Evolutionary conservation across 1,140 invertebrate genomes (phyloP).

Genomic region (Babylonia areolata): DNA sequence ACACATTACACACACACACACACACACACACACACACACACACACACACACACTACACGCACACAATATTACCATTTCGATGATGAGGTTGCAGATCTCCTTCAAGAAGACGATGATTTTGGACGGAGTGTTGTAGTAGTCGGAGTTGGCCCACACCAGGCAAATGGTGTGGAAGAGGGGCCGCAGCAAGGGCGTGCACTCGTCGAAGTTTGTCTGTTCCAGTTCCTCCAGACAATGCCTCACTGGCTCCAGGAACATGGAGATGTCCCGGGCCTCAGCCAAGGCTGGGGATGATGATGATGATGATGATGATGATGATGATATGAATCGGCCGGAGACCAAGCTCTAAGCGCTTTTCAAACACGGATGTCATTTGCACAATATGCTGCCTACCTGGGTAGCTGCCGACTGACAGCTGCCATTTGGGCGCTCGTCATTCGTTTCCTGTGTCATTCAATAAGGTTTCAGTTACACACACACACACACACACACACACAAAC

Average conservation of each 20-base stretch:
- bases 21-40: too few species aligned
- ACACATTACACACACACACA: too few species aligned
- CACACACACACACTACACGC: too few species aligned
- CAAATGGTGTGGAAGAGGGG: slow-evolving; percentile 89
- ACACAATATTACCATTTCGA: slow-evolving; percentile 80
- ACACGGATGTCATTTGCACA: too few species aligned
- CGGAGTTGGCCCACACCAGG: slow-evolving; percentile 91
- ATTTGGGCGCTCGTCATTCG: too few species aligned
- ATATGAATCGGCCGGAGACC: too few species aligned
- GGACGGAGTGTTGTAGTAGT: slow-evolving; percentile 91
- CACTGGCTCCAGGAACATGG: slow-evolving; percentile 89
- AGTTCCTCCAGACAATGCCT: slow-evolving; percentile 86
- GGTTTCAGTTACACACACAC: too few species aligned
- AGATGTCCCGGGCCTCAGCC: slow-evolving; percentile 93
- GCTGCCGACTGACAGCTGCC: not conserved
- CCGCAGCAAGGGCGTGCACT: slow-evolving; percentile 58
- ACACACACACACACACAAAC: too few species aligned
- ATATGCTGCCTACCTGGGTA: not conserved
- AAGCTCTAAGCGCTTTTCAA: not conserved
- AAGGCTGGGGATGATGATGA: slow-evolving; percentile 81
- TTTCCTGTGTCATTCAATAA: too few species aligned
- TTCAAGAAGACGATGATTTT: slow-evolving; percentile 92
- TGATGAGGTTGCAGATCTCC: slow-evolving; percentile 93
- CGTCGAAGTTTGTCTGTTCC: slow-evolving; percentile 82
- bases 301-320: too few species aligned